Percentiles rank a stretch among this genome's conserved stretches.
Evolutionary conservation across 2,888 invertebrate species (phyloP).

Genomic region (Chrysolina oricalcia): DNA sequence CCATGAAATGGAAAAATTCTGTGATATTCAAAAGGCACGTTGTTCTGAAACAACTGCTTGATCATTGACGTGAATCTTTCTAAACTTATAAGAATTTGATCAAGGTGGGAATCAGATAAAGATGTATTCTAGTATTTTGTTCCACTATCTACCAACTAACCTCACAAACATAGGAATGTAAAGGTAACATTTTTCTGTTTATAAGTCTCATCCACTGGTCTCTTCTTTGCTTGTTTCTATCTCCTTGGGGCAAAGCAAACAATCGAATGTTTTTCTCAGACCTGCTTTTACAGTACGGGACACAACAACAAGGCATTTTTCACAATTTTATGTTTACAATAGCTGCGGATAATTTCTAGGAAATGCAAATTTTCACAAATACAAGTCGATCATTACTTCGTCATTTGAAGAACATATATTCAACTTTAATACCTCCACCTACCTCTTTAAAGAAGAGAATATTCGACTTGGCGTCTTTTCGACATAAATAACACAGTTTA

Average conservation of each 20-base stretch:
- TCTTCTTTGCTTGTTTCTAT: slow-evolving; percentile 35
- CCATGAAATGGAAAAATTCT: too few species aligned
- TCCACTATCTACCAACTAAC: neutral
- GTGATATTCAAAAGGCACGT: too few species aligned
- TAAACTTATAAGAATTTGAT: neutral
- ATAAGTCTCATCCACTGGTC: slow-evolving; percentile 32
- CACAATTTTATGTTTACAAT: neutral
- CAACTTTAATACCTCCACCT: too few species aligned
- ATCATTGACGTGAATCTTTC: too few species aligned
- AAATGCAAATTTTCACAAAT: too few species aligned
- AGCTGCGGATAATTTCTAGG: neutral
- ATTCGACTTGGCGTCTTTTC: too few species aligned
- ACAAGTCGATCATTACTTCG: too few species aligned
- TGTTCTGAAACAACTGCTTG: too few species aligned
- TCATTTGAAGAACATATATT: too few species aligned
- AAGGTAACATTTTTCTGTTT: slow-evolving; percentile 27
- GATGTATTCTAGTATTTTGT: neutral
- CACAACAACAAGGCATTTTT: slow-evolving; percentile 36
- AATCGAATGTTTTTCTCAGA: slow-evolving; percentile 28
- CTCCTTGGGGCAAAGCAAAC: slow-evolving; percentile 32
- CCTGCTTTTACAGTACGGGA: slow-evolving; percentile 27
- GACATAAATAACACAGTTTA: too few species aligned
- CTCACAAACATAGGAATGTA: slow-evolving; percentile 32
- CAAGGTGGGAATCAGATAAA: neutral
- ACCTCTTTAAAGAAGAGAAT: too few species aligned